A percentile compares a stretch with the other conserved stretches of the same genome.
Evolutionary conservation across 2,797 vertebrate species (phyloP).

Genomic region (Pogonophryne albipinna): DNA sequence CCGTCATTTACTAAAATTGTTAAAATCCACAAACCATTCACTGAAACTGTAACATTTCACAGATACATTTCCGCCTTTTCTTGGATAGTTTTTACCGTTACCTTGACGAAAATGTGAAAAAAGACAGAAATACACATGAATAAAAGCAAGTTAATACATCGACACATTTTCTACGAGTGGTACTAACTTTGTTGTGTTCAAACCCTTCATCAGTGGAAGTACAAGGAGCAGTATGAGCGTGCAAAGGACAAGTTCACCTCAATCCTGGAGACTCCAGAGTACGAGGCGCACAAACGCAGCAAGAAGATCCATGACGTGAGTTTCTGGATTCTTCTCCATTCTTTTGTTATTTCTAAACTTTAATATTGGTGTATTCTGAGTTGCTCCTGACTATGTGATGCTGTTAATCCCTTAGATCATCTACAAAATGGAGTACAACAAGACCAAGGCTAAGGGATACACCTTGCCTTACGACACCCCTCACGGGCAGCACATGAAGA

Average conservation of each 20-base stretch:
- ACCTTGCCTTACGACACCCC: constrained; percentile 96
- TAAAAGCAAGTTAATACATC: background rate
- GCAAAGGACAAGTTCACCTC: constrained; percentile 94
- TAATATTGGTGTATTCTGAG: background rate
- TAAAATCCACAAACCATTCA: no score
- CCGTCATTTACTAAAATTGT: no score
- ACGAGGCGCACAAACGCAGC: constrained; percentile 91
- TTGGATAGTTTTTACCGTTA: constrained; percentile 43
- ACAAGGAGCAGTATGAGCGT: constrained; percentile 94
- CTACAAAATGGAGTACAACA: constrained; percentile 96
- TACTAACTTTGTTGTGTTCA: constrained; percentile 38
- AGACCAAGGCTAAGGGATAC: constrained; percentile 93
- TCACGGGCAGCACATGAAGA: constrained; percentile 91
- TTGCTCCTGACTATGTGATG: background rate
- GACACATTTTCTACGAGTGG: background rate
- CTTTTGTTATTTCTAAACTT: no score
- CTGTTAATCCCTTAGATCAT: constrained; percentile 86
- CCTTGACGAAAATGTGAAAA: background rate
- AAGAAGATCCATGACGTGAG: constrained; percentile 96
- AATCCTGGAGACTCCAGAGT: constrained; percentile 94
- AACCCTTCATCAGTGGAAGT: constrained; percentile 87
- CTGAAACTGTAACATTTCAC: background rate
- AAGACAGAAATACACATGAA: background rate
- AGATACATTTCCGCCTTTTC: background rate
- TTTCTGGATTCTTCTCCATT: constrained; percentile 19